Base-by-base conservation (phyloP, 37 sponge, comb jelly and placozoan species). In the Mnemiopsis leidyi region DNA sequence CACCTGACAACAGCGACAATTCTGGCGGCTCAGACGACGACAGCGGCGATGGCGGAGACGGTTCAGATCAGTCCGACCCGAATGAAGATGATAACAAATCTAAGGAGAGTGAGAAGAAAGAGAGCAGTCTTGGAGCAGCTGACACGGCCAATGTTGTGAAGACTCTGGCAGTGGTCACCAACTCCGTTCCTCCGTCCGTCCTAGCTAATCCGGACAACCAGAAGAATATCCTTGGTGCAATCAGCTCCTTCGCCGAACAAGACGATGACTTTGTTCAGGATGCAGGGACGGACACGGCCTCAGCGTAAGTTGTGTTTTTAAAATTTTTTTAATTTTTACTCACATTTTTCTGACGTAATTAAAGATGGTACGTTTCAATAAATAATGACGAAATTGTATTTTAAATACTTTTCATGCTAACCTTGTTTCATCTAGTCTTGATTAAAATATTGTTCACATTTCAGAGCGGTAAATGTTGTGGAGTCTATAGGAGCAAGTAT, bases 91-190 rank as follows among this genome's bases (percentile, higher is more conserved):
- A 1, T 33, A 9, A 26, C 32, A 13, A 48, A 18, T 5, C 61
- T 48, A 48, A 48, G 13, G 61, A 48, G 13, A 48, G 13, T 13
- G 73, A 69, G n/a, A 32, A 32, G 35, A 36, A 77, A 18, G 36
- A 77, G 34, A 18, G 20, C 1, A 36, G 32, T 0, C 26, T 77
- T 21, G 79, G 79, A 77, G 79, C 79, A 20, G 79, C 79, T 32
- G 79, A 77, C 79, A 77, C 79, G 36, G 79, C 79, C 32, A 77
- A 32, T 34, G 79, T 77, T 1, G 79, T 77, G 32, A 77, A 77
- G 35, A 77, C 79, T 77, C 79, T 77, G 35, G 33, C 79, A 2
- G 79, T 77, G 35, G 79, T 77, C 0, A 36, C 79, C 9, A 77
- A 77, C 35, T 77, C 79, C 3, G 35, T 77, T 21, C 79, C 79